A percentile compares a stretch with the other conserved stretches of the same genome.
Evolutionary conservation across 92 coral and sea anemone species (phyloP).

Genomic region (Pocillopora meandrina): DNA sequence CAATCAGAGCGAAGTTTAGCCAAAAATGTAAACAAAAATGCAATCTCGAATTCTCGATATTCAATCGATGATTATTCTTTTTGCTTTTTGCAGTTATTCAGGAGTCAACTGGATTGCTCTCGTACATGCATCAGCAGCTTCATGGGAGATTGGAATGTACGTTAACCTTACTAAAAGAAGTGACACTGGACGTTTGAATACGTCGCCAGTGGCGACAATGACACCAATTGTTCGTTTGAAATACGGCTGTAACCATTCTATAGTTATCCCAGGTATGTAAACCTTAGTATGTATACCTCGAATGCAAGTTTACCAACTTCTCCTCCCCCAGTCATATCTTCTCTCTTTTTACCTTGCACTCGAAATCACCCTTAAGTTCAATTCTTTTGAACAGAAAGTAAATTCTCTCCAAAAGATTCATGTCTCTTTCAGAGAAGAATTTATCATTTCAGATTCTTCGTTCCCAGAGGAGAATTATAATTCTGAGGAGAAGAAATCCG

Average conservation of each 20-base stretch:
- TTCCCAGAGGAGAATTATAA: too few species aligned
- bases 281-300: neutral
- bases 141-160: slow-evolving; percentile 67
- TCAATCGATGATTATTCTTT: neutral
- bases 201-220: slow-evolving; percentile 76
- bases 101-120: slow-evolving; percentile 53
- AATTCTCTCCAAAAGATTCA: too few species aligned
- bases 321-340: neutral
- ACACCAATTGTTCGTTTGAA: slow-evolving; percentile 69
- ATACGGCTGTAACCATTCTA: slow-evolving; percentile 72
- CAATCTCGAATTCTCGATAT: too few species aligned
- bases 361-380: too few species aligned
- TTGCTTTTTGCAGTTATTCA: slow-evolving; percentile 13
- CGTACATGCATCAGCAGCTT: slow-evolving; percentile 33
- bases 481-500: too few species aligned
- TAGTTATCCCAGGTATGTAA: slow-evolving; percentile 72
- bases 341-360: neutral
- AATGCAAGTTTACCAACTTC: neutral
- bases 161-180: slow-evolving; percentile 71
- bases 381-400: too few species aligned
- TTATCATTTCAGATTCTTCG: too few species aligned
- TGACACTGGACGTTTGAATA: slow-evolving; percentile 73
- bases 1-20: too few species aligned
- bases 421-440: too few species aligned
- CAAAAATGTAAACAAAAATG: too few species aligned